Percentiles rank a stretch among this genome's conserved stretches.
These are phyloP conservation scores for Oxytorus armatus DNA, from an alignment of 2,888 invertebrate genomes.

Conservation along the genomic window DNA sequence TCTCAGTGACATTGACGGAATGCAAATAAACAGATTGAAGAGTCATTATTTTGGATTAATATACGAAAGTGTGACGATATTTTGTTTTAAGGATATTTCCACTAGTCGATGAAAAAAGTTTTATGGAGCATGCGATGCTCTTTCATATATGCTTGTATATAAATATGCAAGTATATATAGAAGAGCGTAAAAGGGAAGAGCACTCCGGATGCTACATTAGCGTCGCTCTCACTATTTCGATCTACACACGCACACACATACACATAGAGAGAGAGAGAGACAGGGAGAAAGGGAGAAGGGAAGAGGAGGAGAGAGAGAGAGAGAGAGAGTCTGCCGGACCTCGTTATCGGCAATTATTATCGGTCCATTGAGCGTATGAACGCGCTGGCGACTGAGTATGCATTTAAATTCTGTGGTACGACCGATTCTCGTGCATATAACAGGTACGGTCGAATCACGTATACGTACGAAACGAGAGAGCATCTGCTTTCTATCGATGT, in stretches of 20 bases:
- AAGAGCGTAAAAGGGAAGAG: slow-evolving; percentile 15
- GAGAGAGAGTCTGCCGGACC: slow-evolving; percentile 58
- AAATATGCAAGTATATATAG: slow-evolving; percentile 3
- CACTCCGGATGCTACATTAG: slow-evolving; percentile 14
- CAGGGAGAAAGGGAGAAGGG: background rate
- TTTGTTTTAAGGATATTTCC: background rate
- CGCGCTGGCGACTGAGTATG: slow-evolving; percentile 62
- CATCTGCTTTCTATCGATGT: slow-evolving; percentile 51
- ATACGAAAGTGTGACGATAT: too few relatives aligned
- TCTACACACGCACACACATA: too few relatives aligned
- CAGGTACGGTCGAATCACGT: slow-evolving; percentile 35
- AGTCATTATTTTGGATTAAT: too few relatives aligned
- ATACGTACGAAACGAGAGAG: background rate
- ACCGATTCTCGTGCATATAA: slow-evolving; percentile 33
- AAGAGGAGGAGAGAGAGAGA: background rate
- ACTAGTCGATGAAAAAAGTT: background rate
- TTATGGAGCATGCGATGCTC: slow-evolving; percentile 1
- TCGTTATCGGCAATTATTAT: slow-evolving; percentile 72
- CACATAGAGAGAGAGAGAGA: too few relatives aligned
- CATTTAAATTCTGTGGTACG: slow-evolving; percentile 57
- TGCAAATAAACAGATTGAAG: slow-evolving; percentile 10
- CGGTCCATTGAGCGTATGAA: slow-evolving; percentile 72
- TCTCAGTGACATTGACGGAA: too few relatives aligned
- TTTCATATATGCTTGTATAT: too few relatives aligned
- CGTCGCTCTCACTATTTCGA: slow-evolving; percentile 3